A percentile compares a stretch with the other conserved stretches of the same genome.
phyloP scores from a whole-genome alignment of 2,888 invertebrate species.

The Cepaea hortensis region DNA sequence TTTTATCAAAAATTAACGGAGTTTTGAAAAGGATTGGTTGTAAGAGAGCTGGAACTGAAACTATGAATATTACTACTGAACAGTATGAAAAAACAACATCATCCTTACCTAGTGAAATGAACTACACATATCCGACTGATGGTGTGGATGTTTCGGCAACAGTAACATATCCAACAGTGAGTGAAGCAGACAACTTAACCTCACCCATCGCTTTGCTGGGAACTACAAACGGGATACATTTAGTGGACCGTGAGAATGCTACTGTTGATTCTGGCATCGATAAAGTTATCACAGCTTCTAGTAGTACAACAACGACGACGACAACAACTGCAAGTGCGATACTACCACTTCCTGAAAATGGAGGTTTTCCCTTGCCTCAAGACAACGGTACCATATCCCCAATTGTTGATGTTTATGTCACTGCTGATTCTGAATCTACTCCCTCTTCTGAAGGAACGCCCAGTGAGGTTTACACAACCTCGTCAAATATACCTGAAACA shows the following conservation, averaged over 20 bases:
- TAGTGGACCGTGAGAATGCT: neutral
- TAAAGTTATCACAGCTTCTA: conserved; percentile 4
- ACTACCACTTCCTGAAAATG: neutral
- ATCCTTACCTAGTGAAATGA: neutral
- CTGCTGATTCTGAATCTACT: neutral
- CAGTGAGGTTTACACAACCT: no score
- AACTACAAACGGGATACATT: conserved; percentile 20
- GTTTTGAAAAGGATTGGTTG: neutral
- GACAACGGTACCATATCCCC: neutral
- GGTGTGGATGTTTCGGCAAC: neutral
- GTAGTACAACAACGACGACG: neutral
- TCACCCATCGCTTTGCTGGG: neutral
- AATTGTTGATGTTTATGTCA: conserved; percentile 17
- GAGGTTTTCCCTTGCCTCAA: neutral
- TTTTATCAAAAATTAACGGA: conserved; percentile 16
- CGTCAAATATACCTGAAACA: neutral
- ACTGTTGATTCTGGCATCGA: neutral
- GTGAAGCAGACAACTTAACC: neutral
- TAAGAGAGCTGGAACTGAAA: neutral
- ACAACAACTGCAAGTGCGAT: neutral
- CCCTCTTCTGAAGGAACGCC: neutral
- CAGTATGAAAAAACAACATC: neutral
- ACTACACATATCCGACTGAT: neutral
- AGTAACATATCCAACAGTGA: neutral
- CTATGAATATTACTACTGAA: no score